These are phyloP conservation scores for Pseudomyrmex concolor DNA, from an alignment of 1,140 invertebrate species.

Conservation along the genomic window DNA sequence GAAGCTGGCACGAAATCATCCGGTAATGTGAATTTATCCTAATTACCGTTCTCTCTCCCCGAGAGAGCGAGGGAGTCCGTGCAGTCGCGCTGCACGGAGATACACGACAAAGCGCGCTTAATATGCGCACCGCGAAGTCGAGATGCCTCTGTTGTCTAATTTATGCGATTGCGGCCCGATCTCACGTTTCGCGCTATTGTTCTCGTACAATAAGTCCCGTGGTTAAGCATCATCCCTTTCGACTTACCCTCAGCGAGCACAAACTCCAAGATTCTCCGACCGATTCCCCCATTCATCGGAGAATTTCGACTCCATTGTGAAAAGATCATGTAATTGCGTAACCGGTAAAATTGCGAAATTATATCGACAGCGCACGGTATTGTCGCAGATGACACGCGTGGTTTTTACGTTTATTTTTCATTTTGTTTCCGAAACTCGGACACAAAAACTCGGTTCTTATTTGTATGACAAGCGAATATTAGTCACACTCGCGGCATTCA, in stretches of 20 bases:
- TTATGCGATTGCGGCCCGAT: conserved; percentile 75
- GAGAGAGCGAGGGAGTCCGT: conserved; percentile 67
- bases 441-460: neutral
- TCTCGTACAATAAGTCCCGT: conserved; percentile 73
- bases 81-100: conserved; percentile 60
- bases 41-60: conserved; percentile 65
- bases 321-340: neutral
- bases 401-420: too few relatives aligned
- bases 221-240: conserved; percentile 55
- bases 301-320: conserved; percentile 16
- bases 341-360: neutral
- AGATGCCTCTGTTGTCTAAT: conserved; percentile 73
- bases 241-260: conserved; percentile 46
- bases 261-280: conserved; percentile 37
- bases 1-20: neutral
- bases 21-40: conserved; percentile 22
- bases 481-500: conserved; percentile 1
- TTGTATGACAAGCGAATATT: neutral
- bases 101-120: conserved; percentile 72
- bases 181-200: conserved; percentile 73
- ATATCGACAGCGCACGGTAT: neutral
- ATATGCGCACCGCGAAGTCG: conserved; percentile 74
- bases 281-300: conserved; percentile 1
- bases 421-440: neutral
- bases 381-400: too few relatives aligned